phyloP scores from a whole-genome alignment of 2,113 vertebrate genomes.

The Scopus umbretta region DNA sequence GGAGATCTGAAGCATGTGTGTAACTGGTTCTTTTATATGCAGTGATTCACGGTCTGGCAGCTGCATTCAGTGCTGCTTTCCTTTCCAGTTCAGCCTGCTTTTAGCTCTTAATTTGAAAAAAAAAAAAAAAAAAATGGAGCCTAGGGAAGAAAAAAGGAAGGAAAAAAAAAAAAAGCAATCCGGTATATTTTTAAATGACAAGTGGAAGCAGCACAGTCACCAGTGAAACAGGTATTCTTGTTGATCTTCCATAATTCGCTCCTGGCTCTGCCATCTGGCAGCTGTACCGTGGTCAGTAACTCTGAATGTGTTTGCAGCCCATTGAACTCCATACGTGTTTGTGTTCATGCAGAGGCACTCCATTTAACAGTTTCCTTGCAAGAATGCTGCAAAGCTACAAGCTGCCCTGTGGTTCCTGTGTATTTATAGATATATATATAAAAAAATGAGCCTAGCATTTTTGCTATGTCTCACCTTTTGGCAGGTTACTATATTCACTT shows the following conservation, averaged over 20 bases:
- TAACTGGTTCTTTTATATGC: not conserved
- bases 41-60: not conserved
- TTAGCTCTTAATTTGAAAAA: not conserved
- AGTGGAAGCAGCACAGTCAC: not conserved
- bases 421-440: not conserved
- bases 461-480: not conserved
- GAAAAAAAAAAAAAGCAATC: not conserved
- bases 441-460: not conserved
- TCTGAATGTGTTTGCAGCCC: not conserved
- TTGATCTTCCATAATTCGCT: not conserved
- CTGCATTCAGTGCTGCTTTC: not conserved
- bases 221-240: not conserved
- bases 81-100: not conserved
- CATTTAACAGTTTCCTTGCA: not conserved
- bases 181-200: not conserved
- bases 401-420: constrained; percentile 14
- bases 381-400: not conserved
- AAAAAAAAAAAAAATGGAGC: not conserved
- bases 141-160: not conserved
- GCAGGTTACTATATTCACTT: not conserved
- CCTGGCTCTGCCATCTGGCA: not conserved
- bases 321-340: not conserved
- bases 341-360: not conserved
- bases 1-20: not conserved
- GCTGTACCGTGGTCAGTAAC: not conserved